Evolutionary conservation across 2,888 invertebrate species (phyloP).

Genomic region (Aleiodes leptofemur): DNA sequence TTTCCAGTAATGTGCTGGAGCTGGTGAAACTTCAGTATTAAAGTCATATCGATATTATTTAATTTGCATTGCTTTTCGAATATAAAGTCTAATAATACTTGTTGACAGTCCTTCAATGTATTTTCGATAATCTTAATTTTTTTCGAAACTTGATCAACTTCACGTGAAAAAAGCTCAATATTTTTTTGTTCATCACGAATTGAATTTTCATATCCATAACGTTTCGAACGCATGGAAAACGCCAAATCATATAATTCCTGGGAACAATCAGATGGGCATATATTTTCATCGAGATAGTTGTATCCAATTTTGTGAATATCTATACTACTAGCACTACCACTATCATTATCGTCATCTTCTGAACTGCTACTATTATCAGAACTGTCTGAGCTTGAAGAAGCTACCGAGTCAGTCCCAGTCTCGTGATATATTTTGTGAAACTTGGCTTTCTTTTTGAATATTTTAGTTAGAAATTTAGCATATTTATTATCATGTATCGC

Average conservation of each 20-base stretch:
- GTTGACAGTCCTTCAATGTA: conserved; percentile 78
- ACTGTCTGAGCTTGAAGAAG: background rate
- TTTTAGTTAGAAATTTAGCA: conserved; percentile 85
- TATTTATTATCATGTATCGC: conserved; percentile 85
- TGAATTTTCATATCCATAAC: conserved; percentile 78
- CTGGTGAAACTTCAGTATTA: conserved; percentile 84
- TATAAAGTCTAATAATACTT: conserved; percentile 81
- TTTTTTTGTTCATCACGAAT: conserved; percentile 78
- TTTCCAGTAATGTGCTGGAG: conserved; percentile 76
- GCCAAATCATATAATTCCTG: conserved; percentile 81
- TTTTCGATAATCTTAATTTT: conserved; percentile 78
- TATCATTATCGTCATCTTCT: conserved; percentile 67
- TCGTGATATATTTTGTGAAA: conserved; percentile 78
- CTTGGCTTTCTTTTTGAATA: conserved; percentile 90
- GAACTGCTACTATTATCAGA: conserved; percentile 51
- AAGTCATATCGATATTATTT: conserved; percentile 85
- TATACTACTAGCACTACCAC: conserved; percentile 59
- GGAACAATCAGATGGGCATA: conserved; percentile 85
- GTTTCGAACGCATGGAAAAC: conserved; percentile 80
- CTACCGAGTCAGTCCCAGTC: background rate
- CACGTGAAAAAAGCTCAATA: conserved; percentile 79
- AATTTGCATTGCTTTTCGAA: conserved; percentile 85
- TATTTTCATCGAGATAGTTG: conserved; percentile 82
- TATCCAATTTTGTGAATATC: conserved; percentile 82
- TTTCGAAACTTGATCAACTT: conserved; percentile 79